Base-by-base conservation (phyloP, 2,113 vertebrate species). In the Hemichromis elongatus region DNA sequence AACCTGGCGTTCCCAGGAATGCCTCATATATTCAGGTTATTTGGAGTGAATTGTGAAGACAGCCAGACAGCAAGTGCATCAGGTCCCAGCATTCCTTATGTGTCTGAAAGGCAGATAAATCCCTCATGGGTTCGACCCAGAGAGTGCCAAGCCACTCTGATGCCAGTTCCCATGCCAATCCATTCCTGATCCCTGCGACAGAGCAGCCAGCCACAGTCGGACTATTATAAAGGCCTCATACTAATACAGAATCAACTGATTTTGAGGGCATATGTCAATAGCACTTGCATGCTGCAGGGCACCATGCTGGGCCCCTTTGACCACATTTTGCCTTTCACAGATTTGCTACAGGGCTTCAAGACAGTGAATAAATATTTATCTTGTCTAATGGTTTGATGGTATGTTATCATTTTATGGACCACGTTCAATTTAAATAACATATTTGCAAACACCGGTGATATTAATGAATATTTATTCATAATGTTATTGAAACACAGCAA, bases 91-190 rank as follows among this genome's bases (percentile, higher is more conserved):
- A 94, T 95, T 94, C 88, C 89, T 92, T 56, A 70, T 90, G 84
- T 84, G 92, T 93, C 91, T 88, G 86, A 90, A 84, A 85, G 85
- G 86, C 80, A 91, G 87, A 95, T 94, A 91, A 93, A 90, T 93
- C 90, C 90, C 80, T 88, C 84, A 86, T 90, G 93, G 85, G 85
- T 93, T 79, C 81, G 78, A 81, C 35, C 50, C 14, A 83, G 79
- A 90, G 55, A 88, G 81, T 84, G 93, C 91, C 91, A 93, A 92
- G 16, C 79, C 9, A 18, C 70, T 85, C 82, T 9, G n/a, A 79
- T 91, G 93, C 93, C 92, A 93, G 84, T 95, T 95, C 92, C 92
- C 94, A 95, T 93, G 94, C 93, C 93, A 92, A 90, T 94, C 93
- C 88, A 77, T 85, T 83, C 66, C 57, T 50, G 86, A 90, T 89